phyloP scores from a whole-genome alignment of 2,797 vertebrate species.

The Gorsachius magnificus region DNA sequence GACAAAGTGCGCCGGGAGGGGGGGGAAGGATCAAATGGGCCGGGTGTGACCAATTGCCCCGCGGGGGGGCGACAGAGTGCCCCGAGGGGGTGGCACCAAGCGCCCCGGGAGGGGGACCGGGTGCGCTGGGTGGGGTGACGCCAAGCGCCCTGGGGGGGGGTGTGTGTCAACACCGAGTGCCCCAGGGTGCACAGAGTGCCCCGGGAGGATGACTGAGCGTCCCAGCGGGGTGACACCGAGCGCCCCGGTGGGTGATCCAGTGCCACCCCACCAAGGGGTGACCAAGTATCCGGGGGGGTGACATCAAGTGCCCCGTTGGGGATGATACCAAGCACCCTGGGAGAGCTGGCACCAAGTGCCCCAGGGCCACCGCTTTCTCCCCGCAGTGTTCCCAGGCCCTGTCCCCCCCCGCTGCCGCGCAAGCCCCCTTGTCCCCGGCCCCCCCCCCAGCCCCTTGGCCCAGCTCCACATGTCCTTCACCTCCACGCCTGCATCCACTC shows the following conservation, averaged over 20 bases:
- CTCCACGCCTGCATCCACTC: rapidly evolving
- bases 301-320: no score
- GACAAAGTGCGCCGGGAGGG: background rate
- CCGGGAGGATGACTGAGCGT: background rate
- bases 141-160: no score
- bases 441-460: no score
- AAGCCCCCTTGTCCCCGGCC: no score
- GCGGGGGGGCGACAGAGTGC: no score
- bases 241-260: no score
- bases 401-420: background rate
- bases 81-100: background rate
- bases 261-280: background rate
- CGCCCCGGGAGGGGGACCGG: background rate
- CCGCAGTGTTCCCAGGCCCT: background rate
- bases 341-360: background rate
- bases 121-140: background rate
- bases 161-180: no score
- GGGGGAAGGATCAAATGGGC: background rate
- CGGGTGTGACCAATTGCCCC: background rate
- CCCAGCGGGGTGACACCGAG: background rate
- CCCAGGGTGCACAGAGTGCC: background rate
- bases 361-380: no score
- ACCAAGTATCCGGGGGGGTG: background rate
- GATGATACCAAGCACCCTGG: background rate
- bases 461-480: background rate